These are phyloP conservation scores for Dolichopus griseipennis DNA, from an alignment of 2,888 invertebrate genomes.

Conservation along the genomic window DNA sequence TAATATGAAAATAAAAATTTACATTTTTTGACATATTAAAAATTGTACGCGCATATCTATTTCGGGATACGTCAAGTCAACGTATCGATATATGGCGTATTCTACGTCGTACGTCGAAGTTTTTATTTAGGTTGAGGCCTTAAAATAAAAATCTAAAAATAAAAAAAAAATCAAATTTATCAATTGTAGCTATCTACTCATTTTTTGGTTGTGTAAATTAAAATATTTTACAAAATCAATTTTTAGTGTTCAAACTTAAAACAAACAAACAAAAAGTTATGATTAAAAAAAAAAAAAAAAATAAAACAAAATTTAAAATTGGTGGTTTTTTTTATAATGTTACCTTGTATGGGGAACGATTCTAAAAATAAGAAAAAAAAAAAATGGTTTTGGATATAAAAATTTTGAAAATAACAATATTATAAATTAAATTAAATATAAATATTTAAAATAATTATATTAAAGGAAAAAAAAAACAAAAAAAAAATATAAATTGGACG, in stretches of 20 bases:
- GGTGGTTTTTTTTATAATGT: conserved; percentile 8
- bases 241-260: neutral
- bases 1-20: no score
- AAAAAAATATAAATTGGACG: conserved; percentile 1
- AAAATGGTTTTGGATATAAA: conserved; percentile 10
- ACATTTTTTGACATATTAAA: no score
- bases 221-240: no score
- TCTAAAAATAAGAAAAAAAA: conserved; percentile 19
- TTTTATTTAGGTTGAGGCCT: no score
- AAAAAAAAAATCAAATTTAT: no score
- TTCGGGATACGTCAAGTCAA: no score
- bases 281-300: neutral
- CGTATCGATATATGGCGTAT: no score
- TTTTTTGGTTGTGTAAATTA: no score
- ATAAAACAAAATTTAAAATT: neutral
- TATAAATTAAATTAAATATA: conserved; percentile 8
- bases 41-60: no score
- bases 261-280: neutral
- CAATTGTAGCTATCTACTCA: no score
- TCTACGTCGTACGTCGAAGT: no score
- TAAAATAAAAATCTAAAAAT: no score
- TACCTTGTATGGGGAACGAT: conserved; percentile 20
- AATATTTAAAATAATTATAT: neutral
- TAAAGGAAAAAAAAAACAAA: conserved; percentile 7
- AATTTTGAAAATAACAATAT: neutral